Percentiles rank a stretch among this genome's conserved stretches.
These are phyloP conservation scores for Noctua janthina DNA, from an alignment of 2,888 invertebrate species.

Conservation along the genomic window DNA sequence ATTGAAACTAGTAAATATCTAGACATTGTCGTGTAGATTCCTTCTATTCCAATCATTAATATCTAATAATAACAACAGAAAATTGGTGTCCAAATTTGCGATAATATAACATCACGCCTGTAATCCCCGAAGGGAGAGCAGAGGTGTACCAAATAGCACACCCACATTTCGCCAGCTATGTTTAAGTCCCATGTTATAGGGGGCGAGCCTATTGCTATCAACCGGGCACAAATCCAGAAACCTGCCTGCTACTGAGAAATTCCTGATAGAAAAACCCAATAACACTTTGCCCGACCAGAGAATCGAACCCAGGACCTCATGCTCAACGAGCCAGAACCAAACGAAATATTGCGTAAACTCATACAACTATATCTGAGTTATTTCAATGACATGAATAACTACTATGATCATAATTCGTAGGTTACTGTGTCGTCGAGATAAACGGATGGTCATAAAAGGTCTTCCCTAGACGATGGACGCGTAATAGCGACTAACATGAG, in stretches of 20 bases:
- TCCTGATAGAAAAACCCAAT: background rate
- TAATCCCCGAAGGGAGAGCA: background rate
- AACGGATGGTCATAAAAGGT: constrained; percentile 19
- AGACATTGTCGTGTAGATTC: no score
- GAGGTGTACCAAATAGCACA: background rate
- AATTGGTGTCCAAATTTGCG: no score
- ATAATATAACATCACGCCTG: background rate
- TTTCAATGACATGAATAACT: constrained; percentile 25
- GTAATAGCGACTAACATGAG: background rate
- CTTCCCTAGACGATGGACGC: background rate
- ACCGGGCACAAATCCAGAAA: background rate
- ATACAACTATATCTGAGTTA: background rate
- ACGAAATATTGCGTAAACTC: background rate
- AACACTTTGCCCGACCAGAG: background rate
- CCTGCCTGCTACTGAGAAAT: background rate
- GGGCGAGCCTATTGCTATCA: background rate
- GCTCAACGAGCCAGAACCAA: background rate
- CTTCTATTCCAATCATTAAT: no score
- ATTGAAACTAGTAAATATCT: no score
- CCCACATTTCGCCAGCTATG: background rate
- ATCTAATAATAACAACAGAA: no score
- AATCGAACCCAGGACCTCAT: background rate
- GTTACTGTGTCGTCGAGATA: constrained; percentile 34
- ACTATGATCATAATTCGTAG: constrained; percentile 30
- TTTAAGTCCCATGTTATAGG: background rate